Evolutionary conservation across 2,888 invertebrate genomes (phyloP).

Genomic region (Dynastes tityus): DNA sequence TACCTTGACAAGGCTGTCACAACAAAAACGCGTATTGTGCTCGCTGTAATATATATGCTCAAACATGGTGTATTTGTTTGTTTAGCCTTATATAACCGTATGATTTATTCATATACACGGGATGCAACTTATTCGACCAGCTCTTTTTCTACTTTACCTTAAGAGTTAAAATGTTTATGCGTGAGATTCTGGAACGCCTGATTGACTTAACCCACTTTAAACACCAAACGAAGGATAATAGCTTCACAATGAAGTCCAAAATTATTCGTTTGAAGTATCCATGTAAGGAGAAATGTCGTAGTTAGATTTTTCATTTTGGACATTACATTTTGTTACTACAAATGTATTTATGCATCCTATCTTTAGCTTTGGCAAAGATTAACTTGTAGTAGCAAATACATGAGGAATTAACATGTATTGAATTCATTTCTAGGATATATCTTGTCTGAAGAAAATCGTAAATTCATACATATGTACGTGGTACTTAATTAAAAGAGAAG

Average conservation of each 20-base stretch:
- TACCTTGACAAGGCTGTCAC: conserved; percentile 45
- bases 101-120: conserved; percentile 37
- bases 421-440: too few relatives aligned
- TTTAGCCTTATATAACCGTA: conserved; percentile 49
- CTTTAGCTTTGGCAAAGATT: too few relatives aligned
- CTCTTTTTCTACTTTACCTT: conserved; percentile 22
- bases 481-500: conserved; percentile 29
- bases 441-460: neutral
- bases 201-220: conserved; percentile 43
- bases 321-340: neutral
- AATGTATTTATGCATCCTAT: too few relatives aligned
- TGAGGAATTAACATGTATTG: too few relatives aligned
- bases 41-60: conserved; percentile 22
- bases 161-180: conserved; percentile 18
- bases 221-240: conserved; percentile 27
- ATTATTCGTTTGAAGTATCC: neutral
- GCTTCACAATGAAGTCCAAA: neutral
- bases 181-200: conserved; percentile 29
- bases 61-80: conserved; percentile 40
- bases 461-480: neutral
- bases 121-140: conserved; percentile 20
- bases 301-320: neutral
- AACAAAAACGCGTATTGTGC: conserved; percentile 44
- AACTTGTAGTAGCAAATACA: too few relatives aligned
- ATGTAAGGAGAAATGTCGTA: neutral